These are phyloP conservation scores for Pseudomugil tenellus DNA, from an alignment of 2,797 vertebrate species.

Conservation along the genomic window DNA sequence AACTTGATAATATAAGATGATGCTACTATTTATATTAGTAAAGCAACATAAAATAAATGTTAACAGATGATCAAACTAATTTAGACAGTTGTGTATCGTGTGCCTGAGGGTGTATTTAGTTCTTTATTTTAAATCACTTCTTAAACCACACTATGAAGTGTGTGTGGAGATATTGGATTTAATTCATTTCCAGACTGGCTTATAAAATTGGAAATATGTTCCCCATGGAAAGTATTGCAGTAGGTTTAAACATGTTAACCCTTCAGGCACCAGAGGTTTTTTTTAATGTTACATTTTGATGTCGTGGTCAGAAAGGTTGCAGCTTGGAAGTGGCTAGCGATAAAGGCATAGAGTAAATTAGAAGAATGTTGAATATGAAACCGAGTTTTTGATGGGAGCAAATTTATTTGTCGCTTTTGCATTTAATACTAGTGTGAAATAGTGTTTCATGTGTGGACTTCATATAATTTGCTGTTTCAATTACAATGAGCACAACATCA, in stretches of 20 bases:
- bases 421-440: no score
- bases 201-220: neutral
- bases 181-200: neutral
- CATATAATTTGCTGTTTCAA: no score
- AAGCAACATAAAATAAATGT: neutral
- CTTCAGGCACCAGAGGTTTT: neutral
- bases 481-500: neutral
- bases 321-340: no score
- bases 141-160: no score
- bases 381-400: no score
- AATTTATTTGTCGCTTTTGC: no score
- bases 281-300: no score
- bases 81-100: neutral
- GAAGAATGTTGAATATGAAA: no score
- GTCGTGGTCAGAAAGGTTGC: no score
- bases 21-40: neutral
- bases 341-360: no score
- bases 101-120: neutral
- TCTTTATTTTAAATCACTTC: no score
- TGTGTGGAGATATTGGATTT: neutral
- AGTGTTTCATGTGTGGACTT: no score
- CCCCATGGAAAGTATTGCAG: neutral
- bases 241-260: neutral
- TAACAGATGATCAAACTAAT: neutral
- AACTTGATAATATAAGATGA: neutral